Conservation (phyloP, 2,113 vertebrate genomes). For the Vidua chalybeata region DNA sequence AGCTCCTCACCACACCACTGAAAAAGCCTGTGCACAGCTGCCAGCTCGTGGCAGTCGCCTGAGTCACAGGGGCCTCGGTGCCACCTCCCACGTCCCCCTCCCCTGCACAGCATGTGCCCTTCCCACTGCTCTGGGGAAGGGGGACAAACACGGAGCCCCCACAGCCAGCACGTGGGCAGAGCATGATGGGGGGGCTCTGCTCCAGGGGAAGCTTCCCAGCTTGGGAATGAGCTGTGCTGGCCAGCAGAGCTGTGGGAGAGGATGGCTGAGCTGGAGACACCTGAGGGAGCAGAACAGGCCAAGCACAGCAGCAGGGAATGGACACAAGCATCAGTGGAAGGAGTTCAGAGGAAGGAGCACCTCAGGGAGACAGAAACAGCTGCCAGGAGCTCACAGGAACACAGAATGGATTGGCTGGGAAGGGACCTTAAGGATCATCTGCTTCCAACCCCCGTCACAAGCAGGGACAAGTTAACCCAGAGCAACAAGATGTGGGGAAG, state of each 20-base stretch:
- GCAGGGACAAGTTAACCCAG: neutral
- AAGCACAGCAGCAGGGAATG: neutral
- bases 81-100: neutral
- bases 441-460: rapidly evolving
- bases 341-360: neutral
- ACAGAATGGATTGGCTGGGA: neutral
- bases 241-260: neutral
- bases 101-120: neutral
- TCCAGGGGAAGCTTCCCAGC: neutral
- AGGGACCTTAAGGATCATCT: neutral
- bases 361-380: neutral
- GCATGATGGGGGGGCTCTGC: neutral
- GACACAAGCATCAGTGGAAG: rapidly evolving
- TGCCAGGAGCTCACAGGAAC: neutral
- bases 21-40: neutral
- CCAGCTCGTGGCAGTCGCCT: rapidly evolving
- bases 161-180: neutral
- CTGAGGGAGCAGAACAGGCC: neutral
- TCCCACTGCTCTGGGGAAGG: neutral
- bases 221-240: neutral
- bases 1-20: neutral
- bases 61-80: neutral
- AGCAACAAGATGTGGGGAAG: neutral
- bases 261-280: neutral
- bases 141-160: neutral